These are phyloP conservation scores for Limnephilus auricula DNA, from an alignment of 2,888 invertebrate species.

Conservation along the genomic window DNA sequence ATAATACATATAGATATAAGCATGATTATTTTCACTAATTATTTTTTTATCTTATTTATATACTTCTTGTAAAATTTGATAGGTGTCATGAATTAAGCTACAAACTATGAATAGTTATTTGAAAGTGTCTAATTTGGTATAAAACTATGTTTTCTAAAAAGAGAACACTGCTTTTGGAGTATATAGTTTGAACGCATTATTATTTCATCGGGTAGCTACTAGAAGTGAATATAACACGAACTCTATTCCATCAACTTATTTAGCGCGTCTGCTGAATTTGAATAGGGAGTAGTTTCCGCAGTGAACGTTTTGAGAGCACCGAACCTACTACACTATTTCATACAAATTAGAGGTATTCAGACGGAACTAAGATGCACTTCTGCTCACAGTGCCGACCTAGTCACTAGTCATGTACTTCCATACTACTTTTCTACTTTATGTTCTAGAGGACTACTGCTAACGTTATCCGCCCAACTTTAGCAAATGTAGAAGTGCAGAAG, in stretches of 20 bases:
- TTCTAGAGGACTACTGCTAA: not conserved
- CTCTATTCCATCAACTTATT: not conserved
- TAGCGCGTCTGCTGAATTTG: not conserved
- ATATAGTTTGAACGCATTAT: not conserved
- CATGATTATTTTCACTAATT: too few relatives aligned
- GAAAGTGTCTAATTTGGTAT: too few relatives aligned
- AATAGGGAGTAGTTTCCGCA: not conserved
- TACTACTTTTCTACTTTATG: not conserved
- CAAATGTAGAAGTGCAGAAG: not conserved
- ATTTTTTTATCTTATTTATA: too few relatives aligned
- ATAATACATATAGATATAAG: too few relatives aligned
- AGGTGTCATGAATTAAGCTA: too few relatives aligned
- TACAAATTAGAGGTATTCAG: slow-evolving; percentile 24
- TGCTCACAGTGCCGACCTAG: not conserved
- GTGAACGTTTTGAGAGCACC: slow-evolving; percentile 3
- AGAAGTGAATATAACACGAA: not conserved
- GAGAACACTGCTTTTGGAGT: too few relatives aligned
- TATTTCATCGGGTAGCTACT: not conserved
- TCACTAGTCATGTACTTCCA: not conserved
- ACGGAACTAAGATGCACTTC: slow-evolving; percentile 23
- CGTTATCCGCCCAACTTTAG: not conserved
- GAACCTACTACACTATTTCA: not conserved
- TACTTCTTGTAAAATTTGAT: too few relatives aligned
- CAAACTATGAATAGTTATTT: too few relatives aligned
- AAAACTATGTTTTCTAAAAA: too few relatives aligned